Evolutionary conservation across 2,113 vertebrate species (phyloP), one percentile per base, ranked within the genome.

Genomic region (Uria lomvia): DNA sequence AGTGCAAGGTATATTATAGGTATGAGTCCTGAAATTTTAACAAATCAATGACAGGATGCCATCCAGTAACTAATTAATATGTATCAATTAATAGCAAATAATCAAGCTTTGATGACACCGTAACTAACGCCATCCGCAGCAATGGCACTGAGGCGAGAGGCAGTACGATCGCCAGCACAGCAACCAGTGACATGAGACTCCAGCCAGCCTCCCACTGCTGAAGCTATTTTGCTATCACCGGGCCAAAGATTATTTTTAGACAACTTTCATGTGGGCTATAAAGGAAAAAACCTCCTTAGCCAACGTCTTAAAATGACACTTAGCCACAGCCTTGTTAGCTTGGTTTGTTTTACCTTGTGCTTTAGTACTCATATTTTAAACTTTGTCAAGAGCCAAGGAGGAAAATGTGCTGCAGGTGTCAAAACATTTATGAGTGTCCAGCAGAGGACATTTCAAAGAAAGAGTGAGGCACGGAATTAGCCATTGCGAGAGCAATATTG

Each of bases 161-260:
- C 56, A n/a, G 12, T 11, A 27, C 1, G 2, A 29, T 4, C 29
- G 4, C 0, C 27, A 74, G 47, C 71, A 50, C 49, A 85, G 68
- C 43, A 58, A 58, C 29, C 38, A 40, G 29, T 4, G 55, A 53
- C 29, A 18, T 2, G 8, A 72, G 40, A 52, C 20, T 8, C 63
- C 86, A 83, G 32, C 29, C 86, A 79, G 21, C 40, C 26, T 53
- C 16, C 34, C 63, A 32, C 8, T 0, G 11, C 36, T n/a, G 36
- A 63, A 63, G 29, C 20, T 62, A 12, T 65, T 67, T 42, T 2
- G 0, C 70, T 55, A 3, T 29, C 52, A 67, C 7, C 0, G 0
- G n/a, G 32, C 15, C 58, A 62, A 42, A 85, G 27, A 56, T 22
- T 52, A 47, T 80, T 92, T 96, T 82, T 67, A 67, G 75, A 55